phyloP scores from a whole-genome alignment of 2,888 invertebrate species.

The Drosophila neotestacea region DNA sequence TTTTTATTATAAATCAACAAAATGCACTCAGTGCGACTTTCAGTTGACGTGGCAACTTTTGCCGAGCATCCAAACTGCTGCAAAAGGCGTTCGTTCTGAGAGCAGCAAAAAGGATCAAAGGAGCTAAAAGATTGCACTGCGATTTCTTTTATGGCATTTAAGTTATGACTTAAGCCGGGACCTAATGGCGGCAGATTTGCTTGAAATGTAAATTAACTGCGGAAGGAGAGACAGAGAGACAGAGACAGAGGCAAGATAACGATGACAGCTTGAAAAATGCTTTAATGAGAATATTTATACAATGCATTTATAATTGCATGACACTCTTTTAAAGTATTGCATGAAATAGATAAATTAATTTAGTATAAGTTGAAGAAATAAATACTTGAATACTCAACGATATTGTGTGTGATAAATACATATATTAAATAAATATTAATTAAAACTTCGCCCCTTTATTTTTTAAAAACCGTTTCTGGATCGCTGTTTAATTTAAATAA shows the following conservation, averaged over 20 bases:
- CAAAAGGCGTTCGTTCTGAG: too few species aligned
- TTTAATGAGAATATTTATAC: too few species aligned
- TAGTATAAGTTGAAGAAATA: too few species aligned
- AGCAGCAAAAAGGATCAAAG: slow-evolving; percentile 4
- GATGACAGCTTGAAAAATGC: neutral
- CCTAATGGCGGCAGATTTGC: slow-evolving; percentile 27
- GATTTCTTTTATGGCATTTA: slow-evolving; percentile 53
- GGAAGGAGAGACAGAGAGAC: neutral
- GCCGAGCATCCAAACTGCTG: slow-evolving; percentile 11
- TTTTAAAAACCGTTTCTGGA: too few species aligned
- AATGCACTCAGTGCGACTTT: slow-evolving; percentile 69
- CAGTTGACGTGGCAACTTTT: slow-evolving; percentile 64
- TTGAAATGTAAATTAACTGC: slow-evolving; percentile 20
- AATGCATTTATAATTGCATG: neutral
- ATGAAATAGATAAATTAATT: too few species aligned
- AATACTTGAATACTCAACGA: too few species aligned
- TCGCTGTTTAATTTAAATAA: too few species aligned
- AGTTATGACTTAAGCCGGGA: slow-evolving; percentile 49
- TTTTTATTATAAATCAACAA: slow-evolving; percentile 76
- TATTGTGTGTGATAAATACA: too few species aligned
- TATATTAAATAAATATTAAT: too few species aligned
- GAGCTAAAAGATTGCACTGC: slow-evolving; percentile 41
- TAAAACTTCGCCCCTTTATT: too few species aligned
- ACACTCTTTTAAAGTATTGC: neutral
- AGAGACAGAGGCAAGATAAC: too few species aligned